Evolutionary conservation across 2,797 vertebrate genomes (phyloP).

Genomic region (Falco concolor): DNA sequence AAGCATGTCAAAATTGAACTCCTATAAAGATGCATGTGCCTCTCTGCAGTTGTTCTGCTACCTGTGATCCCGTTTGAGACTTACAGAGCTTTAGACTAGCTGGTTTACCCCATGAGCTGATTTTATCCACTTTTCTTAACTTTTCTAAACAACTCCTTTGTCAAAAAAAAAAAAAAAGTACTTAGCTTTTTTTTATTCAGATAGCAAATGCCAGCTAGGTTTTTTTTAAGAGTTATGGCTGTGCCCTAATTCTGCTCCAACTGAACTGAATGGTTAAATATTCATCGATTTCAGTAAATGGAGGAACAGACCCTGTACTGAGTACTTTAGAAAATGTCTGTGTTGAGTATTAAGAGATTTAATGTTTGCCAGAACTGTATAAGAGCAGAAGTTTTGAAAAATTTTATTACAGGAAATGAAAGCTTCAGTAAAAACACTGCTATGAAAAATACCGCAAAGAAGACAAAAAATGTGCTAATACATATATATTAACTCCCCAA

Average conservation of each 20-base stretch:
- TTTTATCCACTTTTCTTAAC: not conserved
- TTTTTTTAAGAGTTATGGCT: not conserved
- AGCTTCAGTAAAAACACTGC: not conserved
- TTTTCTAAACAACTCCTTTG: not conserved
- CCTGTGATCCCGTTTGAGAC: not conserved
- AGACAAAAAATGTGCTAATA: not conserved
- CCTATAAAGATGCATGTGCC: not conserved
- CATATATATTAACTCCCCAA: not conserved
- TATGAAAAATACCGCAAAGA: conserved; percentile 13
- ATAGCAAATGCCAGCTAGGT: not conserved
- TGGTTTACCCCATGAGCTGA: not conserved
- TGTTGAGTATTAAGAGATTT: not conserved
- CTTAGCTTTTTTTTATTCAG: not conserved
- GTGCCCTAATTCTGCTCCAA: not conserved
- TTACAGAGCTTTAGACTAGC: not conserved
- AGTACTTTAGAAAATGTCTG: not conserved
- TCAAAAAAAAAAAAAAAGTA: not conserved
- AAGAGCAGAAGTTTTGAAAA: not conserved
- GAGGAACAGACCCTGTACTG: not conserved
- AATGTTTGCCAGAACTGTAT: not conserved
- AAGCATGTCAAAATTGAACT: fast-evolving
- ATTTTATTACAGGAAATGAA: not conserved
- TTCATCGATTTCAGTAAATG: not conserved
- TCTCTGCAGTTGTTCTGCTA: not conserved
- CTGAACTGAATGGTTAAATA: not conserved